Evolutionary conservation across 2,113 vertebrate genomes (phyloP).

Genomic region (Zosterops lateralis): DNA sequence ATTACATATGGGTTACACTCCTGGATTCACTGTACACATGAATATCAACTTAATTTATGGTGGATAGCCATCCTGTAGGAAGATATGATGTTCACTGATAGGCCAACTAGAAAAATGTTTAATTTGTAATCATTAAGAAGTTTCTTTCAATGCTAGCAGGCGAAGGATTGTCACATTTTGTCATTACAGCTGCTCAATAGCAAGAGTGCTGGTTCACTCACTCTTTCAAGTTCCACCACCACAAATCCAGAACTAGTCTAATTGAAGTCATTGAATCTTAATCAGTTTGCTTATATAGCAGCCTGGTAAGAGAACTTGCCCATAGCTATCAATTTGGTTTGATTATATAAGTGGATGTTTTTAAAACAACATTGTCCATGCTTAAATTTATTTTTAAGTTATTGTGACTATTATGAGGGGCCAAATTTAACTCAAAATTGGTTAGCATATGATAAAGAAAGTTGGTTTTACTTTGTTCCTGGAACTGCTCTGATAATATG

Average conservation of each 20-base stretch:
- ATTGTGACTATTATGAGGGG: neutral
- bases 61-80: neutral
- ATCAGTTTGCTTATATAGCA: neutral
- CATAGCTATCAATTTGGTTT: neutral
- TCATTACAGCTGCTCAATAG: neutral
- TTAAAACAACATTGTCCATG: neutral
- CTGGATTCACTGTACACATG: neutral
- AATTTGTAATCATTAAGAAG: neutral
- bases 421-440: neutral
- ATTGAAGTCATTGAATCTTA: neutral
- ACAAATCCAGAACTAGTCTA: neutral
- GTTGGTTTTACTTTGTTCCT: neutral
- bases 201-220: neutral
- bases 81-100: rapidly evolving
- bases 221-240: neutral
- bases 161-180: neutral
- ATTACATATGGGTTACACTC: neutral
- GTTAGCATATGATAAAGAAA: neutral
- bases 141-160: neutral
- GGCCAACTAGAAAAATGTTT: neutral
- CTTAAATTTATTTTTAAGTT: neutral
- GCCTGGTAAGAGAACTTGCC: neutral
- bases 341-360: neutral
- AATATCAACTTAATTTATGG: neutral
- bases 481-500: neutral